Evolutionary conservation across 2,888 invertebrate species (phyloP).

Genomic region (Aphodius sticticus): DNA sequence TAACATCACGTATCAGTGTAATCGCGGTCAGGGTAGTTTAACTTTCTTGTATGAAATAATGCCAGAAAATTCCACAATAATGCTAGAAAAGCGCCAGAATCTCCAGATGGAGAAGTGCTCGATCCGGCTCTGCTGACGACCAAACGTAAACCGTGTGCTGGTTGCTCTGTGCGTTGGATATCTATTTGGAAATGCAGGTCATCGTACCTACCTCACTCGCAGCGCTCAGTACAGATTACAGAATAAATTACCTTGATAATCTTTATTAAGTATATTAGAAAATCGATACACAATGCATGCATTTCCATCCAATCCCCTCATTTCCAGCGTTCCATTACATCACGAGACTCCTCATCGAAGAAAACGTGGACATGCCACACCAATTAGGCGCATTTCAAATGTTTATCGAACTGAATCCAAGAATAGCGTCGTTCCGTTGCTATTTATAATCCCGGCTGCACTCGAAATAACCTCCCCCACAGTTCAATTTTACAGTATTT

Average conservation of each 20-base stretch:
- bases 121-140: neutral
- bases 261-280: neutral
- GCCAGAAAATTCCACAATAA: too few relatives aligned
- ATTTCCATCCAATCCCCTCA: neutral
- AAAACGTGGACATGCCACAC: neutral
- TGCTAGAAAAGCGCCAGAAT: too few relatives aligned
- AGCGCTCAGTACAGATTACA: neutral
- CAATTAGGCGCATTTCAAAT: conserved; percentile 16
- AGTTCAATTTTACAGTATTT: neutral
- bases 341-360: neutral
- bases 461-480: conserved; percentile 10
- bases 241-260: neutral
- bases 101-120: neutral
- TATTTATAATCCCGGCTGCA: conserved; percentile 14
- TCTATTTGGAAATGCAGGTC: conserved; percentile 36
- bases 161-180: conserved; percentile 6
- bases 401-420: conserved; percentile 16
- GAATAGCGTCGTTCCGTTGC: conserved; percentile 9
- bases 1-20: too few relatives aligned
- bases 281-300: neutral
- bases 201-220: conserved; percentile 25
- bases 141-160: conserved; percentile 14
- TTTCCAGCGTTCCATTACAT: neutral
- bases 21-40: too few relatives aligned
- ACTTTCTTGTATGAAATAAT: too few relatives aligned